Conservation (phyloP, 1,140 invertebrate genomes). For the Drosophila nigromelanica region DNA sequence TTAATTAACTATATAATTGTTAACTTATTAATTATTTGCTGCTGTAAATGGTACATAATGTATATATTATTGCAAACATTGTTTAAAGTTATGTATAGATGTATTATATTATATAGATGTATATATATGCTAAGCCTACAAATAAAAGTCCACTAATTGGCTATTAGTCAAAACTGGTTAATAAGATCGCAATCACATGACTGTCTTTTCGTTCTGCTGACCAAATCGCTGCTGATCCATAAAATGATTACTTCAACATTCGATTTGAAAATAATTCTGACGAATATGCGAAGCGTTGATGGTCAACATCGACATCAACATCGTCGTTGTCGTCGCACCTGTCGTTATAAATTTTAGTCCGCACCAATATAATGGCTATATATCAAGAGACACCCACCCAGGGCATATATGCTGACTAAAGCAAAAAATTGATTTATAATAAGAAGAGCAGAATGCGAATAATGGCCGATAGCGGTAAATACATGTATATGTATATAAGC, state of each 20-base stretch:
- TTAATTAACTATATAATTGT: no score
- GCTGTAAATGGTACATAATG: no score
- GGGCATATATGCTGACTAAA: slow-evolving; percentile 28
- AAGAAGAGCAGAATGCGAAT: slow-evolving; percentile 19
- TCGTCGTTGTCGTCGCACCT: slow-evolving; percentile 41
- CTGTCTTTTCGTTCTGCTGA: background rate
- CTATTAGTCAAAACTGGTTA: slow-evolving; percentile 16
- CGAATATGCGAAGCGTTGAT: slow-evolving; percentile 28
- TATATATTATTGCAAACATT: no score
- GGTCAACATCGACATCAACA: slow-evolving; percentile 12
- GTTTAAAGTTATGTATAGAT: no score
- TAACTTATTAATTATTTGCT: no score
- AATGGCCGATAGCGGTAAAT: slow-evolving; percentile 1
- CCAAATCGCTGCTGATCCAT: slow-evolving; percentile 16
- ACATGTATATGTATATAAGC: slow-evolving; percentile 8
- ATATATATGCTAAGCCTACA: background rate
- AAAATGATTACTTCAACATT: slow-evolving; percentile 18
- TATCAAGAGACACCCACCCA: slow-evolving; percentile 49
- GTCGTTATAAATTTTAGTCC: slow-evolving; percentile 69
- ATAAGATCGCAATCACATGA: slow-evolving; percentile 14
- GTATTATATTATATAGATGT: no score
- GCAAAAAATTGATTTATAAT: slow-evolving; percentile 50
- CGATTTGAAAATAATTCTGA: slow-evolving; percentile 27
- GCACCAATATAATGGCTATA: slow-evolving; percentile 51
- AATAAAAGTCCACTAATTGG: slow-evolving; percentile 13